Base-by-base conservation (phyloP, 2,888 invertebrate genomes). In the Anoplius nigerrimus region DNA sequence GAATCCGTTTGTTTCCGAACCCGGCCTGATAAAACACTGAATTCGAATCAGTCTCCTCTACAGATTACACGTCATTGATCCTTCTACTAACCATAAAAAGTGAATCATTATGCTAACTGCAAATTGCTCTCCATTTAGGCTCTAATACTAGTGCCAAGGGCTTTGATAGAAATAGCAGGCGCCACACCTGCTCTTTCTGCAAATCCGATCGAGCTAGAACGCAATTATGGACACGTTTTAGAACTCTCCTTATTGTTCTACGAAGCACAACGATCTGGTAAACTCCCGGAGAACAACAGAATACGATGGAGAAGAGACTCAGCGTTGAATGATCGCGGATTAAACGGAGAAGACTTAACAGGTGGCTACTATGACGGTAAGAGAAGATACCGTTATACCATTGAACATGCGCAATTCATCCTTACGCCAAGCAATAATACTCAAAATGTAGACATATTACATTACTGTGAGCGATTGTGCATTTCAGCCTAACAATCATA, bases 301-400 rank as follows among this genome's bases (percentile, higher is more conserved):
- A 89, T 92, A 63, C 77, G 87, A 16, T 92, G 91, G 91, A 84
- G 92, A 64, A 89, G 89, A 1, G 91, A 92, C 83, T 91, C 91
- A 0, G 91, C 91, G 2, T 80, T 91, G 22, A 74, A 86, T 8
- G 92, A 92, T 77, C 83, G 83, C 18, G 91, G 91, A 0, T 74
- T 82, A 16, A 86, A 90, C 69, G 91, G 90, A 20, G 90, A 91
- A 75, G 91, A 92, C 75, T 84, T 92, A 46, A 90, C 90, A 46
- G 91, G 91, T 45, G 92, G 92, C 34, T 92, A 91, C 78, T 92
- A 91, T 76, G 91, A 91, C 78, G 91, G 91, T 92, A 15, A 42
- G 18, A 22, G n/a, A 53, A 16, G 15, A 21, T 16, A 3, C 5
- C 22, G 15, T 11, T 18, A 5, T 2, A 46, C 8, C 16, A 16